These are phyloP conservation scores for Neotragus pygmaeus DNA, from an alignment of 2,113 vertebrate species.

Conservation along the genomic window DNA sequence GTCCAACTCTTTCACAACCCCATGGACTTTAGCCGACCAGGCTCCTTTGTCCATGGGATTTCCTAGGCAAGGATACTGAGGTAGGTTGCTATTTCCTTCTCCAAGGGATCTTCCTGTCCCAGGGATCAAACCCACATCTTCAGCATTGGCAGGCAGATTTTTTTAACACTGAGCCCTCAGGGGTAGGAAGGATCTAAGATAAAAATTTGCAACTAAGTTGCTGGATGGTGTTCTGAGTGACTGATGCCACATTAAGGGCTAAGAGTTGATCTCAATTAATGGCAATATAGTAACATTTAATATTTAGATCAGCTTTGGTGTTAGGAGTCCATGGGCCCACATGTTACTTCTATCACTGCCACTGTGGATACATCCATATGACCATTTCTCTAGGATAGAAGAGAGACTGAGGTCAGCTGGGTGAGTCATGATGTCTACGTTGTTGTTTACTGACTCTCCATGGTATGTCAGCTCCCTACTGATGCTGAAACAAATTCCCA, in stretches of 20 bases:
- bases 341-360: neutral
- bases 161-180: neutral
- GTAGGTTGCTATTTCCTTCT: neutral
- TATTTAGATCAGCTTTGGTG: neutral
- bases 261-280: neutral
- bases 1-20: neutral
- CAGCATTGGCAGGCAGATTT: neutral
- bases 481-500: neutral
- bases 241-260: neutral
- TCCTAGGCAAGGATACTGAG: neutral
- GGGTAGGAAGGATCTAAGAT: neutral
- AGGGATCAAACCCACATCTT: neutral
- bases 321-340: neutral
- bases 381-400: neutral
- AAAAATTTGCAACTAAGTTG: neutral
- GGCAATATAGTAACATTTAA: neutral
- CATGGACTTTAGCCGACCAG: neutral
- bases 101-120: neutral
- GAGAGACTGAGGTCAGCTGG: neutral
- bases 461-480: neutral
- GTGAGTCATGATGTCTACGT: neutral
- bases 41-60: neutral
- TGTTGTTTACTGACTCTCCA: neutral
- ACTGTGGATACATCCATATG: neutral
- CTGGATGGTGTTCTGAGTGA: neutral